These are phyloP conservation scores for Calameuta pallipes DNA, from an alignment of 2,888 invertebrate species.

Conservation along the genomic window DNA sequence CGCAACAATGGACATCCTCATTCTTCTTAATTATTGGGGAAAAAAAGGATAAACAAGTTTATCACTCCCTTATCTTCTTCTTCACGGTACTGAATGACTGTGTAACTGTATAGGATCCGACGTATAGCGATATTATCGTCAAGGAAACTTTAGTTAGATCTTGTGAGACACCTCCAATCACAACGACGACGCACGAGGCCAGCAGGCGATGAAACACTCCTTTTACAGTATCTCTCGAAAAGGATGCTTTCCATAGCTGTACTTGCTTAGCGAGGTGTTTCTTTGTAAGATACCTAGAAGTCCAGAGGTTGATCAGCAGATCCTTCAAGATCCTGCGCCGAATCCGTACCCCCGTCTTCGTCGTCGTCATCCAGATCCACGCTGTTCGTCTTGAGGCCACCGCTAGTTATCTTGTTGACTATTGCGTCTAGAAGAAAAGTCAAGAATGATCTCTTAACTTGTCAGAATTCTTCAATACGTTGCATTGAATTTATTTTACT, in stretches of 20 bases:
- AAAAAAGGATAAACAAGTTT: background rate
- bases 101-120: background rate
- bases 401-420: constrained; percentile 65
- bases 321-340: constrained; percentile 78
- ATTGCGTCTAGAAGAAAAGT: constrained; percentile 59
- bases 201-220: constrained; percentile 13
- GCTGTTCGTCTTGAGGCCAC: constrained; percentile 63
- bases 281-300: constrained; percentile 69
- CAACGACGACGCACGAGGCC: constrained; percentile 43
- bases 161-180: constrained; percentile 48
- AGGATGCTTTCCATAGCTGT: background rate
- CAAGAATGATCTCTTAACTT: background rate
- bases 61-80: background rate
- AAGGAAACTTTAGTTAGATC: background rate
- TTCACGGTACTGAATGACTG: background rate
- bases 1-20: background rate
- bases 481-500: constrained; percentile 52
- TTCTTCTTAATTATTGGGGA: background rate
- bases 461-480: background rate
- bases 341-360: constrained; percentile 77
- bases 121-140: background rate
- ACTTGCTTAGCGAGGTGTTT: background rate
- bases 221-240: background rate
- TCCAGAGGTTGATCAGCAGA: constrained; percentile 82
- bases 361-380: constrained; percentile 74